Conservation (phyloP, 2,797 vertebrate species). For the Sebastes jordani region DNA sequence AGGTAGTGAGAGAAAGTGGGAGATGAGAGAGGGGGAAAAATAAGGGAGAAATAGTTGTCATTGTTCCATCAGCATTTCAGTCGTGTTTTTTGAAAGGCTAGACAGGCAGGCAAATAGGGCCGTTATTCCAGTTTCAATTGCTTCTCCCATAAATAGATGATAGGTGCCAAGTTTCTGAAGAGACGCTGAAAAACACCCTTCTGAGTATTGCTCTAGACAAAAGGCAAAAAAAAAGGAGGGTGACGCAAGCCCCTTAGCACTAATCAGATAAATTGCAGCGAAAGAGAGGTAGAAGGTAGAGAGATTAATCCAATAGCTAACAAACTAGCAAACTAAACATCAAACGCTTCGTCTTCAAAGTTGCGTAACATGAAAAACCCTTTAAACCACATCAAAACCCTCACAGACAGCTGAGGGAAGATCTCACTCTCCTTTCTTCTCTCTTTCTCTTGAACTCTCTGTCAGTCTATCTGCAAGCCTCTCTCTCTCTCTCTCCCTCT, state of each 20-base stretch:
- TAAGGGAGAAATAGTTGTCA: conserved; percentile 67
- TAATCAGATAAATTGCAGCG: conserved; percentile 71
- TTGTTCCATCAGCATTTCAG: conserved; percentile 78
- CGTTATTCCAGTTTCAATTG: conserved; percentile 71
- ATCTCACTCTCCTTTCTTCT: conserved; percentile 70
- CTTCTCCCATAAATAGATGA: conserved; percentile 73
- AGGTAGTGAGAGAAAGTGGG: conserved; percentile 66
- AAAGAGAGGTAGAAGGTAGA: conserved; percentile 53
- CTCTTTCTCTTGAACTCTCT: conserved; percentile 63
- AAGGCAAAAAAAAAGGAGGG: conserved; percentile 45
- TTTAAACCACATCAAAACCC: conserved; percentile 78
- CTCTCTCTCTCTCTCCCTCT: conserved; percentile 4
- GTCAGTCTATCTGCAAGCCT: conserved; percentile 55
- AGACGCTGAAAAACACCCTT: conserved; percentile 67
- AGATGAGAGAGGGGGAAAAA: conserved; percentile 44
- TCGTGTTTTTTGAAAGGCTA: conserved; percentile 66
- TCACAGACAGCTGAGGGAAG: conserved; percentile 71
- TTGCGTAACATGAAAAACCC: conserved; percentile 77
- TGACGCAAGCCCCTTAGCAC: conserved; percentile 52
- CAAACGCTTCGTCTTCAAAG: conserved; percentile 80
- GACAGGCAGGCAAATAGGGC: conserved; percentile 76
- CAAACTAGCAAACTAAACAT: conserved; percentile 77
- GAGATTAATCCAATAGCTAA: conserved; percentile 76
- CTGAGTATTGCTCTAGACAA: conserved; percentile 59
- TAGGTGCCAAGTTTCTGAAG: conserved; percentile 69